Conservation (phyloP, 1,140 invertebrate genomes). For the Diuraphis noxia region DNA sequence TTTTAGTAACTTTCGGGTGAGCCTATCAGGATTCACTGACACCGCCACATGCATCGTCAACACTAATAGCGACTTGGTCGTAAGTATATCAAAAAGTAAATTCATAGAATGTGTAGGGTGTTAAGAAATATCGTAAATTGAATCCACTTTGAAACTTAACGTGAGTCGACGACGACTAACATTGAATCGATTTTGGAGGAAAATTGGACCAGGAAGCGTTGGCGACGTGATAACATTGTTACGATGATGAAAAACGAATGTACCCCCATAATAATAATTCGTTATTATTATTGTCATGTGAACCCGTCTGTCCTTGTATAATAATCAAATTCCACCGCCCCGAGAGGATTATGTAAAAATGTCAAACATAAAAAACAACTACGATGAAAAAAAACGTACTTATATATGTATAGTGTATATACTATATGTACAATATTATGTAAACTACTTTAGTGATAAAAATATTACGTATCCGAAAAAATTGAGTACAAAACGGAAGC, state of each 20-base stretch:
- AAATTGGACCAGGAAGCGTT: not conserved
- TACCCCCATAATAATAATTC: not conserved
- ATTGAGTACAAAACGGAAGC: not conserved
- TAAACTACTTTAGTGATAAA: not conserved
- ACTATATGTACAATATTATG: not conserved
- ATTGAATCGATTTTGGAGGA: not conserved
- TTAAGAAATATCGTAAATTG: not conserved
- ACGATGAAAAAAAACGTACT: not conserved
- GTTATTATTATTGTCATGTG: slow-evolving; percentile 9
- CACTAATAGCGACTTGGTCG: not conserved
- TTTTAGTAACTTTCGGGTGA: not conserved
- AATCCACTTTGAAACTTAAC: not conserved
- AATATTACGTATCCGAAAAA: slow-evolving; percentile 4
- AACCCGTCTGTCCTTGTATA: not conserved
- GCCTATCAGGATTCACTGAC: not conserved
- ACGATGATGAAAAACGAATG: not conserved
- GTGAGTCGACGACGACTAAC: not conserved
- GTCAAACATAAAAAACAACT: not conserved
- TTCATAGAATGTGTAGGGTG: not conserved
- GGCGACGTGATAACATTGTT: not conserved
- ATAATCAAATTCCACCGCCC: not conserved
- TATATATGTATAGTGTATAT: not conserved
- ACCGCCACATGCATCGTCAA: not conserved
- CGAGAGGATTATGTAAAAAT: not conserved
- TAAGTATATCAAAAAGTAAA: not conserved